Evolutionary conservation across 2,113 vertebrate genomes (phyloP).

Genomic region (Propithecus coquereli): DNA sequence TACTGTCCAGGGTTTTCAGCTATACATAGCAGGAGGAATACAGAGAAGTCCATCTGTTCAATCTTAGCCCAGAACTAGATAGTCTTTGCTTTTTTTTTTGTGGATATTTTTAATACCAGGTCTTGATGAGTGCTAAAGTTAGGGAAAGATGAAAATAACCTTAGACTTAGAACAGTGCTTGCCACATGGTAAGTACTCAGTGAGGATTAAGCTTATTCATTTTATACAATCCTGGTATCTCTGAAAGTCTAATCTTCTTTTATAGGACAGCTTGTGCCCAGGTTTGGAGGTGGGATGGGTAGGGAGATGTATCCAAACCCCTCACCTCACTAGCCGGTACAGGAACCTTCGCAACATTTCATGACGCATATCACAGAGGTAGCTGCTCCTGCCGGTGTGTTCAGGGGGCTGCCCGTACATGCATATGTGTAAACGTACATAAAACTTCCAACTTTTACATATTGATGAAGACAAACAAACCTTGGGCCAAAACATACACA

Average conservation of each 20-base stretch:
- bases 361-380: neutral
- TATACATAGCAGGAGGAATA: neutral
- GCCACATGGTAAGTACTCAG: neutral
- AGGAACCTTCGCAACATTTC: neutral
- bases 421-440: neutral
- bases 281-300: neutral
- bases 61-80: neutral
- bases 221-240: neutral
- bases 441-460: neutral
- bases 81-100: neutral
- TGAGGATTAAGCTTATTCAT: neutral
- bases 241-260: neutral
- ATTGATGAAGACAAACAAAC: neutral
- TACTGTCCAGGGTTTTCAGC: neutral
- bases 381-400: neutral
- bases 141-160: neutral
- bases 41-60: neutral
- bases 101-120: neutral
- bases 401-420: neutral
- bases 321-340: neutral
- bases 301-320: neutral
- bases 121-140: neutral
- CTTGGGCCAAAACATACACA: neutral
- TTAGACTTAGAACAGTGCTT: neutral
- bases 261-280: neutral